These are phyloP conservation scores for Acipenser transmontanus DNA, from an alignment of 2,797 vertebrate genomes.

Conservation along the genomic window DNA sequence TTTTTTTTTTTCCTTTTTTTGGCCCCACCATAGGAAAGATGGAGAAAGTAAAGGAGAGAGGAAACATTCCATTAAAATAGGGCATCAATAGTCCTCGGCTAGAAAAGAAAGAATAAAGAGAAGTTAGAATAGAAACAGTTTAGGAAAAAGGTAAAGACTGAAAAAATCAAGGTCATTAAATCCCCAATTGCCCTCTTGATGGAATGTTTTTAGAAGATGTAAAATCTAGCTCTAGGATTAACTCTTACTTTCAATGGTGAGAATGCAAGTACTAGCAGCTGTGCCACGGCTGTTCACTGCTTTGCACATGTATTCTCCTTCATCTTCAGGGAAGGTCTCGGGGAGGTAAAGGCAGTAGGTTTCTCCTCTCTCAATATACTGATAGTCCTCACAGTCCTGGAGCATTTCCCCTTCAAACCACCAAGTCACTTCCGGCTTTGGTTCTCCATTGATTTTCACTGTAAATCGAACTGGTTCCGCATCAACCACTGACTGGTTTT, in stretches of 20 bases:
- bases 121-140: conserved; percentile 34
- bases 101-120: conserved; percentile 59
- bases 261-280: conserved; percentile 94
- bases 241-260: conserved; percentile 98
- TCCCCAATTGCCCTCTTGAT: conserved; percentile 33
- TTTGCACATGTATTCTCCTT: conserved; percentile 98
- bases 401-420: conserved; percentile 97
- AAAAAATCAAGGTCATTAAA: conserved; percentile 31
- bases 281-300: conserved; percentile 93
- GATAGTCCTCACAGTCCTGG: conserved; percentile 96
- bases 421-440: conserved; percentile 94
- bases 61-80: conserved; percentile 68
- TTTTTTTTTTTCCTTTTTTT: conserved; percentile 53
- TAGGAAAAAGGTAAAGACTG: conserved; percentile 30
- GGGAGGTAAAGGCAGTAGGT: conserved; percentile 95
- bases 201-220: conserved; percentile 30
- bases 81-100: conserved; percentile 95
- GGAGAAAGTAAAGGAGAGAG: conserved; percentile 55
- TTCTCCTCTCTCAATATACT: conserved; percentile 95
- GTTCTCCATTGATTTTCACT: conserved; percentile 89
- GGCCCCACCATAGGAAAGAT: conserved; percentile 69
- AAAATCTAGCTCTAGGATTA: conserved; percentile 36
- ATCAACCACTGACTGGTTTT: conserved; percentile 92
- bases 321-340: conserved; percentile 96
- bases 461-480: conserved; percentile 93